phyloP scores from a whole-genome alignment of 2,888 invertebrate species.

The Kryphioiulus occultus region DNA sequence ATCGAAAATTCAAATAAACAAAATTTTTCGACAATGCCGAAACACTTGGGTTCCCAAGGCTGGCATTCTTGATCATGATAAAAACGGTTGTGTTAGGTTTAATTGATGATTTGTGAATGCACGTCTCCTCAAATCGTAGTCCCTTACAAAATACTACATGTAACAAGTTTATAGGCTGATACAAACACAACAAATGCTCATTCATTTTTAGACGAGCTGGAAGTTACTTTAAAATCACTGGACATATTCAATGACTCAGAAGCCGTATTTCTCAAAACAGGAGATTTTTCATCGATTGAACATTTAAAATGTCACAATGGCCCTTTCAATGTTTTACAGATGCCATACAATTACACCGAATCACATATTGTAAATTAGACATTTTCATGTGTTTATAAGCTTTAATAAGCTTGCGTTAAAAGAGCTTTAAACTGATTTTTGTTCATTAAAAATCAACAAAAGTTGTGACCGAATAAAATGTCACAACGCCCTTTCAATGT shows the following conservation, averaged over 20 bases:
- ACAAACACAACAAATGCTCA: constrained; percentile 31
- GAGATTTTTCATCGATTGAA: neutral
- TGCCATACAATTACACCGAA: too few relatives aligned
- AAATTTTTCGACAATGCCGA: neutral
- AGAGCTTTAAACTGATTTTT: too few relatives aligned
- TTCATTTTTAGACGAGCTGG: neutral
- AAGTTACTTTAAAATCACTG: constrained; percentile 26
- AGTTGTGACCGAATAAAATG: too few relatives aligned
- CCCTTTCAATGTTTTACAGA: too few relatives aligned
- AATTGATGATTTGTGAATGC: neutral
- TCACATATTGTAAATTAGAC: too few relatives aligned
- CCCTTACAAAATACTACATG: constrained; percentile 11
- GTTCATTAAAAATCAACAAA: too few relatives aligned
- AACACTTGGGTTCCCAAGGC: neutral
- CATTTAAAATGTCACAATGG: too few relatives aligned
- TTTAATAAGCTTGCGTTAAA: too few relatives aligned
- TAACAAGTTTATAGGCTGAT: constrained; percentile 22
- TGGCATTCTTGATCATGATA: neutral
- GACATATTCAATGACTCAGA: neutral
- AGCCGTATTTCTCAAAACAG: neutral
- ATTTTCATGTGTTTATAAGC: too few relatives aligned
- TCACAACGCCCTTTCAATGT: too few relatives aligned
- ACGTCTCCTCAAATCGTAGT: neutral
- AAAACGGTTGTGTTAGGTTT: neutral
- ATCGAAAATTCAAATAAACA: neutral